These are phyloP conservation scores for Heterocephalus glaber DNA, from an alignment of 2,113 vertebrate genomes.

Conservation along the genomic window DNA sequence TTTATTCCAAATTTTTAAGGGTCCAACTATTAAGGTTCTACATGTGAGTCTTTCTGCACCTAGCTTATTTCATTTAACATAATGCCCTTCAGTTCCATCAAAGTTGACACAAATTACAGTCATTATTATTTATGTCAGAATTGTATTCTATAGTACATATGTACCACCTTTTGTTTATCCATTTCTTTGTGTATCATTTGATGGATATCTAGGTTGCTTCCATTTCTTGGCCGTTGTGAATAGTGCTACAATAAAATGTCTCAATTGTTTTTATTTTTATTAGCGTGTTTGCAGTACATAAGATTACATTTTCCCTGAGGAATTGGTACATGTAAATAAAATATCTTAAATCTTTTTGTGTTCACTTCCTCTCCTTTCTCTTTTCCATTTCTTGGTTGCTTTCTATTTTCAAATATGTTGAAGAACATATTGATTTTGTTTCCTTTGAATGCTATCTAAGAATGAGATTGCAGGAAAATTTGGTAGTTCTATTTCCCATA, in stretches of 20 bases:
- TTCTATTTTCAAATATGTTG: not conserved
- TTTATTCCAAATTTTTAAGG: not conserved
- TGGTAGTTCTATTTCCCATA: not conserved
- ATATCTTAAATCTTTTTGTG: not conserved
- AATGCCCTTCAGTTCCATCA: not conserved
- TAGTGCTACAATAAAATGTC: not conserved
- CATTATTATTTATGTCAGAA: not conserved
- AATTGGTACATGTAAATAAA: not conserved
- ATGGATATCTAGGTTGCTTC: not conserved
- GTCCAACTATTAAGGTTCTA: not conserved
- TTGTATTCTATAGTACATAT: not conserved
- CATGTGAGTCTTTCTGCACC: not conserved
- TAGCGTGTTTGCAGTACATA: not conserved
- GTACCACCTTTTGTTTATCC: not conserved
- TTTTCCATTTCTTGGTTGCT: not conserved
- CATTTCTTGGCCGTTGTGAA: not conserved
- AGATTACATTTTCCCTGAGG: not conserved
- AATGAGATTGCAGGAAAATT: not conserved
- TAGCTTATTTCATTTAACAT: not conserved
- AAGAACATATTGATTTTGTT: not conserved
- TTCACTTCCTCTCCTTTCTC: not conserved
- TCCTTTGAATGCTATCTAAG: not conserved
- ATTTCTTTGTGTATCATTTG: not conserved
- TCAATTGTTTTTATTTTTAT: not conserved
- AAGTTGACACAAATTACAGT: not conserved